Conservation (phyloP, 92 coral and sea anemone genomes). For the Bergia sp. region DNA sequence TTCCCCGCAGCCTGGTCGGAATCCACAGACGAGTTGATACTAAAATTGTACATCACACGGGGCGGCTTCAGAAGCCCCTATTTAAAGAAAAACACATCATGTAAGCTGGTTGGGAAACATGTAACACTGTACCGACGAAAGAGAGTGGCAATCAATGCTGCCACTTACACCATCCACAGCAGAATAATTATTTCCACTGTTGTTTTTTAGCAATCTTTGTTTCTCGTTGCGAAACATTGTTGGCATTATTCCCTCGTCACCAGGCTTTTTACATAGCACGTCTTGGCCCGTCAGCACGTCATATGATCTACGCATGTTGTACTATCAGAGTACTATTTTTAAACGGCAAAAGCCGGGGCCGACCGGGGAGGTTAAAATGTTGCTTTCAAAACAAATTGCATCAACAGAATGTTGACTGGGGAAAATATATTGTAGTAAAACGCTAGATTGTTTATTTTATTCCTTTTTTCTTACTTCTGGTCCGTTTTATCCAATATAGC, state of each 20-base stretch:
- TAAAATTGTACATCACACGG: slow-evolving; percentile 35
- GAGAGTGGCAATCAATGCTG: background rate
- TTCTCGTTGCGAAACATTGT: slow-evolving; percentile 34
- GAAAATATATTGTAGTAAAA: too few species aligned
- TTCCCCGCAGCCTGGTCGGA: background rate
- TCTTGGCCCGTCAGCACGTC: background rate
- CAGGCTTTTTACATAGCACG: background rate
- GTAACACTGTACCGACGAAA: background rate
- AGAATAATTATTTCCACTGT: background rate
- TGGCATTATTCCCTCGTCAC: slow-evolving; percentile 10
- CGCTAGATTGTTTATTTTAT: too few species aligned
- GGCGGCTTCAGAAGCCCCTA: background rate
- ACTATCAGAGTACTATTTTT: too few species aligned
- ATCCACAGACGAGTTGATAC: slow-evolving; percentile 1
- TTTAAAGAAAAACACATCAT: slow-evolving; percentile 1
- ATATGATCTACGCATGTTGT: background rate
- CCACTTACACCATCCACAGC: slow-evolving; percentile 1
- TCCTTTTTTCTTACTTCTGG: too few species aligned
- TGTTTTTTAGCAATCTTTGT: slow-evolving; percentile 28
- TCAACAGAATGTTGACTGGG: too few species aligned
- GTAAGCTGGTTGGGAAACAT: background rate
- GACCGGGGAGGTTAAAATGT: too few species aligned
- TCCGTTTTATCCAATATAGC: too few species aligned
- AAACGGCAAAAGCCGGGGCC: too few species aligned
- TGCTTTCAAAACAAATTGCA: too few species aligned